These are phyloP conservation scores for Alca torda DNA, from an alignment of 2,797 vertebrate genomes.

Conservation along the genomic window DNA sequence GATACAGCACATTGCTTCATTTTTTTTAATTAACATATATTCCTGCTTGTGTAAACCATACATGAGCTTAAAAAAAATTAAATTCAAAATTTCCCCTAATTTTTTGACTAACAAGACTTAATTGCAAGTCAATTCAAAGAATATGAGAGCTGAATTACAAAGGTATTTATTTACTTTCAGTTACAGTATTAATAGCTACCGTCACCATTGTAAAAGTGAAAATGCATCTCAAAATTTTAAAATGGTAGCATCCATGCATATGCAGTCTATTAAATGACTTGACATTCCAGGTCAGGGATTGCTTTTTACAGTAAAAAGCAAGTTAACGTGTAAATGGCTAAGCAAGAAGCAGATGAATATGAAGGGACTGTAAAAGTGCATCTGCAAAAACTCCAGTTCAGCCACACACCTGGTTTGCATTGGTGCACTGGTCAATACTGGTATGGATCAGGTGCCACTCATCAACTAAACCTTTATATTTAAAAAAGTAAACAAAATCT, in stretches of 20 bases:
- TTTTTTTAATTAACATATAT: background rate
- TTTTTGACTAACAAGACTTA: background rate
- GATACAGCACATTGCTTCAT: background rate
- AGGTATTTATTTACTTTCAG: background rate
- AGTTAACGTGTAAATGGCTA: background rate
- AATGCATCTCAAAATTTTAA: background rate
- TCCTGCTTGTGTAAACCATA: background rate
- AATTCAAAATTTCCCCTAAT: background rate
- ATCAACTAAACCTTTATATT: background rate
- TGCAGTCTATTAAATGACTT: background rate
- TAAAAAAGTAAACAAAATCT: background rate
- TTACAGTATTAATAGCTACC: background rate
- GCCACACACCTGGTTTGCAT: background rate
- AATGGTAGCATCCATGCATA: background rate
- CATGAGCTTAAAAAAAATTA: background rate
- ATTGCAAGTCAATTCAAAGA: background rate
- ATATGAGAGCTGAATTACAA: background rate
- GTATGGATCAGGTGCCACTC: background rate
- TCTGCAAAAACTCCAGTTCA: background rate
- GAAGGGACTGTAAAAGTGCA: background rate
- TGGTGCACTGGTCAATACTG: background rate
- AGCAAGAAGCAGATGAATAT: background rate
- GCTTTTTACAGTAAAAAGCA: background rate
- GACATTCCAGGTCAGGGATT: background rate
- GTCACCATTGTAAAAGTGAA: background rate